Base-by-base conservation (phyloP, 92 coral and sea anemone species). In the Epizoanthus scotinus region DNA sequence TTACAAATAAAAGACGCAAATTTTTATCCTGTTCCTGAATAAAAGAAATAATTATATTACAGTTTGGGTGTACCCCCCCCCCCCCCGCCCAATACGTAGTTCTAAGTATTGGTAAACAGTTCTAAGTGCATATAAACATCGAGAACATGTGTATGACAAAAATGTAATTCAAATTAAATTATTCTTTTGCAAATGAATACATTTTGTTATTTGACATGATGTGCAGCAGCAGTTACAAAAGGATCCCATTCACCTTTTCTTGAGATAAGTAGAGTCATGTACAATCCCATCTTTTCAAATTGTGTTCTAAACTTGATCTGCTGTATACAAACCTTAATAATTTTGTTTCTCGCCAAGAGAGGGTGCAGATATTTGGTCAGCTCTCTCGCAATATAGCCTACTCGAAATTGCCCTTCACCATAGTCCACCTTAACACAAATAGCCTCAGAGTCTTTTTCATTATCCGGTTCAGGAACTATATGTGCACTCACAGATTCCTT, bases 201-300 rank as follows among this genome's bases (percentile, higher is more conserved):
- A n/a, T n/a, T 36, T 44, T 50, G 38, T 58, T 64, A 63, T 28
- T 80, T 66, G 19, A 80, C 84, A 80, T 80, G 84, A 22, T 77
- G 61, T 80, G 84, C 77, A 9, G 84, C 84, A 65, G 69, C 38
- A 64, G 25, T 22, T 19, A 80, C 84, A 66, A 80, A 65, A 8
- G 24, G 77, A 50, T 80, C 84, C 84, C 84, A 80, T 63, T 80
- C 77, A 50, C 84, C 84, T 49, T 80, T 47, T 80, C 75, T 80
- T 19, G 84, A 66, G 27, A 82, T 71, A 10, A 67, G 61, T 29
- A 82, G 22, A 50, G 60, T 70, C 78, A 68, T 70, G 19, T 82
- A 82, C 26, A 82, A 71, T 36, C 86, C 86, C 44, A 82, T 70
- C 44, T 71, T 66, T 25, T 29, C 70, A 71, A 79, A 82, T 55